phyloP scores from a whole-genome alignment of 2,888 invertebrate genomes.

The Nyleta sp. region DNA sequence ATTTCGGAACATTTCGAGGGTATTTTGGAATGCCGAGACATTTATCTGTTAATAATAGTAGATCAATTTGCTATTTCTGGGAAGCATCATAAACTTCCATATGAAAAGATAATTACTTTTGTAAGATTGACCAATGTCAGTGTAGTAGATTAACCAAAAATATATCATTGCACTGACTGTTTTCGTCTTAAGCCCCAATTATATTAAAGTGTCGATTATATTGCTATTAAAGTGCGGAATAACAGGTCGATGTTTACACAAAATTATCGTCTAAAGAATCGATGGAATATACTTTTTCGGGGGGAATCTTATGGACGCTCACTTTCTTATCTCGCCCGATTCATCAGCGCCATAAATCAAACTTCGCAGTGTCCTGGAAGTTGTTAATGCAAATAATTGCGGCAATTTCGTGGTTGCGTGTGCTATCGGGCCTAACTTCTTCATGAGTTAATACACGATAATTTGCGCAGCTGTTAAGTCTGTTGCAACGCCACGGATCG shows the following conservation, averaged over 20 bases:
- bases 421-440: slow-evolving; percentile 35
- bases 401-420: slow-evolving; percentile 46
- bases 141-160: too few species aligned
- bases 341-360: slow-evolving; percentile 52
- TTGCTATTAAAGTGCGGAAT: slow-evolving; percentile 40
- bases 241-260: slow-evolving; percentile 50
- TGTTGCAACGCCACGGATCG: slow-evolving; percentile 16
- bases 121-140: too few species aligned
- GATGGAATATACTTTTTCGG: slow-evolving; percentile 23
- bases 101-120: too few species aligned
- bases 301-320: slow-evolving; percentile 1
- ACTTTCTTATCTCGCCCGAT: slow-evolving; percentile 39
- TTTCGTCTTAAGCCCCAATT: too few species aligned
- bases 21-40: too few species aligned
- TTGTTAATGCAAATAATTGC: slow-evolving; percentile 62
- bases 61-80: too few species aligned
- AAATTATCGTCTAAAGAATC: slow-evolving; percentile 45
- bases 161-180: too few species aligned
- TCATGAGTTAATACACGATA: slow-evolving; percentile 51
- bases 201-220: slow-evolving; percentile 43
- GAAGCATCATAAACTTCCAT: too few species aligned
- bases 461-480: slow-evolving; percentile 48
- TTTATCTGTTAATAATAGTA: too few species aligned
- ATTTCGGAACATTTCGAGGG: background rate
- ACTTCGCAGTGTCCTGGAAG: slow-evolving; percentile 28